phyloP scores from a whole-genome alignment of 2,797 vertebrate genomes.

The Aythya fuligula region DNA sequence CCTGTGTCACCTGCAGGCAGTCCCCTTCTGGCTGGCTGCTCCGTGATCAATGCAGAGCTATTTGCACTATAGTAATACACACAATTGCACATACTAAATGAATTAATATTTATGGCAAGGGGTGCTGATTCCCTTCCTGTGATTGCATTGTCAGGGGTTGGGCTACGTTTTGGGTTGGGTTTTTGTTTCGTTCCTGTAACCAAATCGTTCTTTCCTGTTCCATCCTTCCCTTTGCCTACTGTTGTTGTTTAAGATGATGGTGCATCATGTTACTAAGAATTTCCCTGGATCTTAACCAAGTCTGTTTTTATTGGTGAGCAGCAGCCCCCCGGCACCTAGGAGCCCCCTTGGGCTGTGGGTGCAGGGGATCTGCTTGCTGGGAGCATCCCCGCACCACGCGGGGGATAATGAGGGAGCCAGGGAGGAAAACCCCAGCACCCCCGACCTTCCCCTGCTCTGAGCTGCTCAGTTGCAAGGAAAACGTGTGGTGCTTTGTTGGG shows the following conservation, averaged over 20 bases:
- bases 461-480: no score
- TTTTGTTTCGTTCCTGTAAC: conserved; percentile 35
- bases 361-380: not conserved
- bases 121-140: not conserved
- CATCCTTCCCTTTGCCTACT: not conserved
- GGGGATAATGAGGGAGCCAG: no score
- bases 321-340: not conserved
- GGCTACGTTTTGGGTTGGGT: conserved; percentile 15
- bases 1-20: conserved; percentile 43
- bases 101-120: conserved; percentile 34
- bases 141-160: conserved; percentile 43
- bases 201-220: conserved; percentile 37
- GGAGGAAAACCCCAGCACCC: not conserved
- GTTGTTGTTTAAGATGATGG: not conserved
- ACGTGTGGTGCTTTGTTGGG: accelerated
- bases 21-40: not conserved
- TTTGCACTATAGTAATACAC: conserved; percentile 70
- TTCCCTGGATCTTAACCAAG: not conserved
- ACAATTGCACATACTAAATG: conserved; percentile 61
- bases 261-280: conserved; percentile 62
- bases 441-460: accelerated
- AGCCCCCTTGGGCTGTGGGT: not conserved
- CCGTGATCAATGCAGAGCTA: conserved; percentile 43
- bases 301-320: not conserved
- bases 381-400: not conserved